Base-by-base conservation (phyloP, 2,888 invertebrate species). In the Drosophila picticornis region DNA sequence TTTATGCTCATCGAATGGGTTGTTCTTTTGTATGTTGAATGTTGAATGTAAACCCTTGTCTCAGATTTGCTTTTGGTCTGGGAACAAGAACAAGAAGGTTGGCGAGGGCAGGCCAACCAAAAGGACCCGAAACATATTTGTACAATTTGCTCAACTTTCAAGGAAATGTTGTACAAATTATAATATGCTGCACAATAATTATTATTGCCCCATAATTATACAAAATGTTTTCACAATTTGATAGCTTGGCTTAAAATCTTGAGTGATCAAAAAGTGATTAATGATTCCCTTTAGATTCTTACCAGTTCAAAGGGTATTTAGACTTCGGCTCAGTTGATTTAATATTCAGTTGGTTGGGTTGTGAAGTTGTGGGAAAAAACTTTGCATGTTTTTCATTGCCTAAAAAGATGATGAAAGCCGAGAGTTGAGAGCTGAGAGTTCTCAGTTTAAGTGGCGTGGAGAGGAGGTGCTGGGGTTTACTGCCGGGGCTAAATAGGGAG, bases 361-460 rank as follows among this genome's bases (percentile, higher is more conserved):
- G 55, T 52, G 75, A 65, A 66, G 59, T 63, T 77, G 76, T 48
- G 71, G 77, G 80, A 50, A 63, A 46, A 50, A 78, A 76, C 50
- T 76, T 78, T 78, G 56, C 67, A 72, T 72, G 81, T 76, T 67
- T 67, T 68, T 67, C 63, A 62, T 67, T 63, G 77, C 72, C 77
- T 2, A 27, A 36, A 80, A 76, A 58, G 77, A 66, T 80, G 80
- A 78, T 80, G 77, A 76, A 78, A 77, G 52, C 25, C 46, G 50
- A 43, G 27, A 58, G 69, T 29, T 27, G 40, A 9, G 13, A 27
- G 29, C 31, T 43, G 60, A 31, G 46, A 36, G 32, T 67, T 50
- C 53, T 55, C 60, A 40, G 53, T 27, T 58, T 43, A 38, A 53
- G 57, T 38, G 9, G 38, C 40, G 40, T 43, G 50, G 34, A 31